Evolutionary conservation across 2,888 invertebrate genomes (phyloP), one percentile per base, ranked within the genome.

Genomic region (Harpagoxenus sublaevis): DNA sequence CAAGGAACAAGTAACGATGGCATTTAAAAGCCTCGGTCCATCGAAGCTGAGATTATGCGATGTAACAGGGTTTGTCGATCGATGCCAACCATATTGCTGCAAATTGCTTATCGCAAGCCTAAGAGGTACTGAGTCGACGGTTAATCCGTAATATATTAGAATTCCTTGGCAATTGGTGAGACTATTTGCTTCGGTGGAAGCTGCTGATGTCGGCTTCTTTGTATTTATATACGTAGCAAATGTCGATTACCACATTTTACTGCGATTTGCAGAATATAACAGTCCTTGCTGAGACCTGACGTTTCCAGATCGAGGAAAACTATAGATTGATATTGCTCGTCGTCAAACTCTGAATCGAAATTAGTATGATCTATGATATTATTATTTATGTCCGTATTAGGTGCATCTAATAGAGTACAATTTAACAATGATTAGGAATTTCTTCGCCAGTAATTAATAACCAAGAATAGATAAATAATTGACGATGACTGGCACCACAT

Each of bases 31-130:
- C 12, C 63, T 65, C 1, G 63, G 63, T 10, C 63, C 63, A 39
- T 65, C 63, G 10, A 65, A 65, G 0, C 5, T 42, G 18, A 65
- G 12, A 65, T 65, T 65, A 65, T 65, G 63, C n/a, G 63, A 60
- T 15, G 6, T 31, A 60, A 60, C 28, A 28, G 3, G 10, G 23
- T 60, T 60, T 31, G 15, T 15, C 31, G 10, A 65, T 8, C 31
- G 10, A 65, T n/a, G 8, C n/a, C n/a, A n/a, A n/a, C 39, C n/a
- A 39, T 10, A n/a, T n/a, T n/a, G 18, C 18, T 23, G 39, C n/a
- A 65, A 65, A 23, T 42, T 31, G 18, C 42, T 31, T 3, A 60
- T 15, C 6, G 60, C 60, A 28, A 31, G 15, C 2, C 31, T 60
- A 1, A 60, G 12, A 15, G 60, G 60, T 5, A 60, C 60, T 15